Evolutionary conservation across 2,797 vertebrate genomes (phyloP), one percentile per base, ranked within the genome.

Genomic region (Schizopygopsis malacanthus): DNA sequence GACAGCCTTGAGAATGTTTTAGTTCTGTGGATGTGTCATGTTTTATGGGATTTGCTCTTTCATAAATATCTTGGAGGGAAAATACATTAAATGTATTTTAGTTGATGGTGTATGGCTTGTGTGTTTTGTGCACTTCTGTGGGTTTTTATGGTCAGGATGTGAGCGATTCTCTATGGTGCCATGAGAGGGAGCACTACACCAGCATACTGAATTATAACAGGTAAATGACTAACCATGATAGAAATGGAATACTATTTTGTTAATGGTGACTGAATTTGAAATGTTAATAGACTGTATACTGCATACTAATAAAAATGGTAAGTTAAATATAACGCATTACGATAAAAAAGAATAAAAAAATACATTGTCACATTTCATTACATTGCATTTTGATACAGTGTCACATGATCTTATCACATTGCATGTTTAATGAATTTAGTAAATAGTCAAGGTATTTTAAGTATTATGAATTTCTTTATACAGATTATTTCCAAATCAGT

Each of bases 71-170:
- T 76, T 76, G 71, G 0, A 0, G 79, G 25, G 11, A 86, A 77
- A 90, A 87, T 76, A 84, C 70, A 88, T 87, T 89, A 91, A 91
- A 90, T 72, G 25, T 88, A 88, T 89, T 89, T 89, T 87, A 91
- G 87, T 73, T 89, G 79, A 88, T 85, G 79, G 75, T 41, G 77
- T 41, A 59, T 39, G 79, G 41, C 41, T 78, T 50, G 59, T 81
- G 83, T 81, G 73, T 87, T 59, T 83, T 83, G 54, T 79, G 20
- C 52, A 59, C 20, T 78, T 59, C 13, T 8, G 59, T 79, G 41
- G 59, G 41, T 2, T 41, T 25, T 52, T 50, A 6, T 37, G 22
- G 25, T 45, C 2, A 11, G 20, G 18, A 16, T 59, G 2, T 28
- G 59, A 8, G 20, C 16, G 37, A 41, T 15, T 75, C 37, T 56